Percentiles rank a stretch among this genome's conserved stretches.
These are phyloP conservation scores for Spinus pinus DNA, from an alignment of 2,797 vertebrate genomes.

Conservation along the genomic window DNA sequence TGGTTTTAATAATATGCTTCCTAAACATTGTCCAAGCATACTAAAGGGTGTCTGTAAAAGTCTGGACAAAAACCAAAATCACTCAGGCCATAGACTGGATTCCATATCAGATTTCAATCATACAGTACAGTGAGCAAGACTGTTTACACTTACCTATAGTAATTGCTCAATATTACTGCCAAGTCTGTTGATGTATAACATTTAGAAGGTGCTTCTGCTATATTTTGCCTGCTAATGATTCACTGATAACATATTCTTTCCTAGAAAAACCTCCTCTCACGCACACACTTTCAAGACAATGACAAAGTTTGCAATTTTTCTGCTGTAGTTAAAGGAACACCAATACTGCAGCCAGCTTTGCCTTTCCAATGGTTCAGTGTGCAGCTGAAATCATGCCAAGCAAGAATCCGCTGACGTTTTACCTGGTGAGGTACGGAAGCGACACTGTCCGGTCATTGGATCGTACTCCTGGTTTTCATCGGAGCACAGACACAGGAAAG, in stretches of 20 bases:
- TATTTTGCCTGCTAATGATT: background rate
- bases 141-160: background rate
- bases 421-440: conserved; percentile 82
- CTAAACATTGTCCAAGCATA: background rate
- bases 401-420: background rate
- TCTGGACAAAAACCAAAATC: background rate
- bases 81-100: background rate
- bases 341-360: background rate
- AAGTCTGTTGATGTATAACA: background rate
- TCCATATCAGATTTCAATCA: background rate
- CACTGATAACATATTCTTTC: background rate
- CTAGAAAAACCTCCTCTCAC: background rate
- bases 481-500: conserved; percentile 89
- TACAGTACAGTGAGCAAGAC: background rate
- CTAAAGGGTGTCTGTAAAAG: background rate
- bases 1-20: background rate
- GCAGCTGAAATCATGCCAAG: background rate
- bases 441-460: conserved; percentile 88
- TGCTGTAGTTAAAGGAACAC: background rate
- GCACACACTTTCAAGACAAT: background rate
- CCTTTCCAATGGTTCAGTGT: background rate
- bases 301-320: background rate
- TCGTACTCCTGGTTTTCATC: conserved; percentile 88
- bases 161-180: background rate
- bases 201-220: background rate